These are phyloP conservation scores for Dasyprocta punctata DNA, from an alignment of 2,113 vertebrate species.

Conservation along the genomic window DNA sequence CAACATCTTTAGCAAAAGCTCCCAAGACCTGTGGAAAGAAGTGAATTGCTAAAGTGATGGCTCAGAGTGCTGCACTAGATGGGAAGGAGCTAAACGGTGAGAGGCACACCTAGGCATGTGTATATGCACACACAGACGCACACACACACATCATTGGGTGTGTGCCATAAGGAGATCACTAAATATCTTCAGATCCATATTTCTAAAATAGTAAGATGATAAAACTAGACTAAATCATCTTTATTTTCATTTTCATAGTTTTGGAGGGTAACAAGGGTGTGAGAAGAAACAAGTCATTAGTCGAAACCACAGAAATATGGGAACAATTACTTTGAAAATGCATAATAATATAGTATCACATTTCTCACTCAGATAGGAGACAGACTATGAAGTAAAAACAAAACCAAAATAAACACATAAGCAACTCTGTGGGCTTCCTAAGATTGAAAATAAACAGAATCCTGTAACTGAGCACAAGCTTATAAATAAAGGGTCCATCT, in stretches of 20 bases:
- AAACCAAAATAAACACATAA: background rate
- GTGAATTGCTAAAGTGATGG: too few relatives aligned
- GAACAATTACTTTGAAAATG: constrained; percentile 71
- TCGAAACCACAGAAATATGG: constrained; percentile 70
- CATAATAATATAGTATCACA: background rate
- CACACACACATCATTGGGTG: background rate
- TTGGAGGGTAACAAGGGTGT: background rate
- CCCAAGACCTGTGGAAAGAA: background rate
- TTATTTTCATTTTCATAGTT: background rate
- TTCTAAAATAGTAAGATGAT: background rate
- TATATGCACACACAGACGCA: background rate
- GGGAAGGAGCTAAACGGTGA: background rate
- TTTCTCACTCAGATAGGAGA: constrained; percentile 52
- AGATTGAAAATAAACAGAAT: background rate
- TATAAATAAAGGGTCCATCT: background rate
- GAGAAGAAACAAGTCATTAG: background rate
- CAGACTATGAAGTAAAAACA: background rate
- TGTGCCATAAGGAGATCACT: background rate
- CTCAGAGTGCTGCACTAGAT: background rate
- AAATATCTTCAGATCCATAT: background rate
- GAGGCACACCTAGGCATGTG: background rate
- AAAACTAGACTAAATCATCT: background rate
- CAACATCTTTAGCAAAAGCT: background rate
- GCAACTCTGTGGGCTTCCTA: background rate
- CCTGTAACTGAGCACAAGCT: background rate